These are phyloP conservation scores for Plutella xylostella DNA, from an alignment of 2,888 invertebrate genomes.

Conservation along the genomic window DNA sequence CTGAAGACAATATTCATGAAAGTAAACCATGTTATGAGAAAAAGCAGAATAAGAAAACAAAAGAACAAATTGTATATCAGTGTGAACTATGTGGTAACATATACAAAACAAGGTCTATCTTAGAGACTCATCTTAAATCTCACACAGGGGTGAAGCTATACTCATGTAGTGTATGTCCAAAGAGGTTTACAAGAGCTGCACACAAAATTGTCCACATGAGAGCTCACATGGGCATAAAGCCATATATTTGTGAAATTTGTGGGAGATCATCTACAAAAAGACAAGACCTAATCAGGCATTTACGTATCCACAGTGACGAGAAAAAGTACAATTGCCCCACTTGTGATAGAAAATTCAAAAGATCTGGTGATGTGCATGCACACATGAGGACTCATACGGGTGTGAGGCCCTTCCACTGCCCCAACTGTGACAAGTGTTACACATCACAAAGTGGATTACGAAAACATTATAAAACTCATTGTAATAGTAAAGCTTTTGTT, in stretches of 20 bases:
- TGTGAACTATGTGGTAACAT: constrained; percentile 28
- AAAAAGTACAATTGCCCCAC: constrained; percentile 26
- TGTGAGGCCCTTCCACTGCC: constrained; percentile 25
- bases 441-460: constrained; percentile 27
- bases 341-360: constrained; percentile 27
- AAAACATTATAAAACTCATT: constrained; percentile 24
- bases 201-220: constrained; percentile 59
- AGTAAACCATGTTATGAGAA: neutral
- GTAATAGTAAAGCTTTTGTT: no score
- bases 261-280: constrained; percentile 32
- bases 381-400: constrained; percentile 32
- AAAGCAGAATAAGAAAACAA: neutral
- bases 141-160: constrained; percentile 38
- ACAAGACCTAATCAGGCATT: constrained; percentile 28
- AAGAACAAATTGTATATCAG: constrained; percentile 13
- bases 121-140: constrained; percentile 34
- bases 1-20: neutral
- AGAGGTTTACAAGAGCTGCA: constrained; percentile 41
- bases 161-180: constrained; percentile 38
- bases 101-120: constrained; percentile 22
- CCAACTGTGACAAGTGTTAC: constrained; percentile 25
- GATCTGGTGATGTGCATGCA: constrained; percentile 25
- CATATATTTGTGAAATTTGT: constrained; percentile 59
- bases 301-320: constrained; percentile 29
- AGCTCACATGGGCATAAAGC: constrained; percentile 57